Conservation (phyloP, 2,888 invertebrate genomes). For the Philaethria dido region DNA sequence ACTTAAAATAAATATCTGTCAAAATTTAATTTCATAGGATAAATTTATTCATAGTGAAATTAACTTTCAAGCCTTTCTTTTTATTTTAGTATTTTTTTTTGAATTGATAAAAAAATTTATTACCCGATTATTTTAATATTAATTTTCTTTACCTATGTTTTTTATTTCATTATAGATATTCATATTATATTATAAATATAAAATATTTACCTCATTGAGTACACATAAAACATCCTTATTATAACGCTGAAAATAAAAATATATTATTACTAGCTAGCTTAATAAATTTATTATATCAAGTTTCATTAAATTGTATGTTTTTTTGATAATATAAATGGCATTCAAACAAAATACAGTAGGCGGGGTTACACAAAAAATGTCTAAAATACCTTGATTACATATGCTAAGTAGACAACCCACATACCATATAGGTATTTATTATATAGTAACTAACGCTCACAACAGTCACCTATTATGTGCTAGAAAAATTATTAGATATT, state of each 20-base stretch:
- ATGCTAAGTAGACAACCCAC: slow-evolving; percentile 16
- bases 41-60: neutral
- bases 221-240: slow-evolving; percentile 69
- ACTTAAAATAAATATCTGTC: slow-evolving; percentile 17
- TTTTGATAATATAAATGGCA: slow-evolving; percentile 1
- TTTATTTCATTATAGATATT: neutral
- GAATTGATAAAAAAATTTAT: too few relatives aligned
- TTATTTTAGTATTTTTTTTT: neutral
- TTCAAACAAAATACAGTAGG: slow-evolving; percentile 9
- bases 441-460: neutral
- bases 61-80: neutral
- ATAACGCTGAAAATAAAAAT: slow-evolving; percentile 60
- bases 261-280: too few relatives aligned
- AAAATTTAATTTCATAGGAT: slow-evolving; percentile 1
- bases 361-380: slow-evolving; percentile 4
- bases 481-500: neutral
- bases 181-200: too few relatives aligned
- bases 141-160: too few relatives aligned
- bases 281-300: neutral
- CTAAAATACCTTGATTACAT: slow-evolving; percentile 14
- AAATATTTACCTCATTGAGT: slow-evolving; percentile 59
- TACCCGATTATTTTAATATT: too few relatives aligned
- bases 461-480: neutral
- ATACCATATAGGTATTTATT: neutral
- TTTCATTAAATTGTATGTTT: neutral